phyloP scores from a whole-genome alignment of 2,888 invertebrate genomes.

The Anodontia alba region DNA sequence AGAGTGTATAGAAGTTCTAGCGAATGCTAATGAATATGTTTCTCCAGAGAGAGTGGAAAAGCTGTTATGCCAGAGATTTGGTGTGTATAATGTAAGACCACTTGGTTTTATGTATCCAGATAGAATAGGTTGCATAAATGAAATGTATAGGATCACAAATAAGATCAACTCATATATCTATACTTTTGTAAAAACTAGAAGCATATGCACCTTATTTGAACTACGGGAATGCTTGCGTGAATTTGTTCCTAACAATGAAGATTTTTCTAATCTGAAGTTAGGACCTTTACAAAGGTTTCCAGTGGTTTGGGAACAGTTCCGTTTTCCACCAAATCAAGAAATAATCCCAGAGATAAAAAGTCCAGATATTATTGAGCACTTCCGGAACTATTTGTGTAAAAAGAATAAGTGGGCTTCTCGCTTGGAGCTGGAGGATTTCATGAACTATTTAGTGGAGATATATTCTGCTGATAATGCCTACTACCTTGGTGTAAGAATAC shows the following conservation, averaged over 20 bases:
- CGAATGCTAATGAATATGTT: constrained; percentile 78
- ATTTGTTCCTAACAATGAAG: constrained; percentile 66
- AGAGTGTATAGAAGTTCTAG: constrained; percentile 79
- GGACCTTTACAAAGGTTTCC: constrained; percentile 82
- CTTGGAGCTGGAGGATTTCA: constrained; percentile 75
- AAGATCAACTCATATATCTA: constrained; percentile 78
- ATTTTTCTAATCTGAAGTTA: constrained; percentile 75
- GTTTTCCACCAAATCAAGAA: constrained; percentile 75
- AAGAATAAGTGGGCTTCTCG: constrained; percentile 75
- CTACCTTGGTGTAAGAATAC: constrained; percentile 78
- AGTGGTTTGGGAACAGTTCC: constrained; percentile 77
- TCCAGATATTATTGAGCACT: constrained; percentile 74
- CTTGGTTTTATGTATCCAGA: constrained; percentile 55
- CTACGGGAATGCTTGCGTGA: constrained; percentile 73
- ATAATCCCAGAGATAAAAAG: constrained; percentile 79
- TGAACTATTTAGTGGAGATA: constrained; percentile 74
- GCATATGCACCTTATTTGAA: constrained; percentile 80
- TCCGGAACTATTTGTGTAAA: constrained; percentile 73
- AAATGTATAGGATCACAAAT: constrained; percentile 69
- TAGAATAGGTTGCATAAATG: constrained; percentile 70
- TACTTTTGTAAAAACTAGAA: constrained; percentile 76
- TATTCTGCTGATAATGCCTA: constrained; percentile 72
- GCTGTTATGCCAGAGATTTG: constrained; percentile 72
- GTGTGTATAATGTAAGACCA: constrained; percentile 42
- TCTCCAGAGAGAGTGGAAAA: constrained; percentile 74